phyloP scores from a whole-genome alignment of 2,888 invertebrate genomes.

The Drosophila nigritarsus region DNA sequence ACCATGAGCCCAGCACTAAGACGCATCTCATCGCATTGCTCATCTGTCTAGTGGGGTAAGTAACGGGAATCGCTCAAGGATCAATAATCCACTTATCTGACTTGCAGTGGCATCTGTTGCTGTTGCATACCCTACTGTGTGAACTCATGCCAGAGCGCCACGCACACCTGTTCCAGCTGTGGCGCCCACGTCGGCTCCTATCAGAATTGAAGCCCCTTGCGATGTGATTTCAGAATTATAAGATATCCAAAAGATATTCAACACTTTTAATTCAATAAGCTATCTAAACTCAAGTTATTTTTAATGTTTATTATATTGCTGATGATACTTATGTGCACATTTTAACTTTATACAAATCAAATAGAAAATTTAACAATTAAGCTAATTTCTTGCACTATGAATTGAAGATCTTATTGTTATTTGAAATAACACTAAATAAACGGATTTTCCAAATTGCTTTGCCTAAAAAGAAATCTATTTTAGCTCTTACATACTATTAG shows the following conservation, averaged over 20 bases:
- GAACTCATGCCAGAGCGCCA: slow-evolving; percentile 78
- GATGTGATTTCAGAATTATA: background rate
- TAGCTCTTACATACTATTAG: background rate
- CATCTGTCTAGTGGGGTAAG: slow-evolving; percentile 66
- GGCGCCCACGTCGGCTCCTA: slow-evolving; percentile 74
- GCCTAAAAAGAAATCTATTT: background rate
- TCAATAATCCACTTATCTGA: background rate
- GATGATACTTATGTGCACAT: background rate
- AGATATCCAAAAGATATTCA: background rate
- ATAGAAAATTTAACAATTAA: background rate
- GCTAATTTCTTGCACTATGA: background rate
- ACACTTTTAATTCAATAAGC: background rate
- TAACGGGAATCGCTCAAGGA: background rate
- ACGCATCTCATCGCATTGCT: slow-evolving; percentile 71
- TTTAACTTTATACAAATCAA: background rate
- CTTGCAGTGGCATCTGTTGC: slow-evolving; percentile 66
- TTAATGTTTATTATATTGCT: background rate
- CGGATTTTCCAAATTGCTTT: background rate
- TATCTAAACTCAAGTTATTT: background rate
- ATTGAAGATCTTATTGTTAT: background rate
- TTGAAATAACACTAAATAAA: background rate
- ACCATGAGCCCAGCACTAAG: slow-evolving; percentile 59
- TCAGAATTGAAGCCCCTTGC: slow-evolving; percentile 48
- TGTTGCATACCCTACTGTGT: slow-evolving; percentile 75
- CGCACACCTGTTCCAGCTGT: slow-evolving; percentile 76